Base-by-base conservation (phyloP, 2,888 invertebrate genomes). In the Drosophila aldrichi region DNA sequence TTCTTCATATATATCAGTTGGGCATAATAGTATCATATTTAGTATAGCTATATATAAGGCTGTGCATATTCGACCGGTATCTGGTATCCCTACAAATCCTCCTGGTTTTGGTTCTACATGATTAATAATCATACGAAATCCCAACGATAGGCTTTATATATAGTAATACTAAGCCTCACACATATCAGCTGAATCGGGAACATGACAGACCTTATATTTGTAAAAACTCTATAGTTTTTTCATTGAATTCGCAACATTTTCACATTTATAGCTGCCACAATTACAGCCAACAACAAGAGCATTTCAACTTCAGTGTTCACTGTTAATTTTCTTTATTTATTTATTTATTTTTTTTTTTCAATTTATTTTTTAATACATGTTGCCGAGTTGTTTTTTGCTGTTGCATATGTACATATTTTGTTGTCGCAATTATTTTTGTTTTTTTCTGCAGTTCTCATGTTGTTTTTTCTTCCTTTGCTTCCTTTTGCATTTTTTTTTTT, bases 351-450 rank as follows among this genome's bases (percentile, higher is more conserved):
- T 55, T 52, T 32, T 12, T 56, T 56, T 25, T 54, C 38, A 51
- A 62, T 51, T 77, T 63, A 40, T 69, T 66, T 66, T 65, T 49
- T 41, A 55, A 70, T 63, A 34, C 25, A 44, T 51, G 51, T 49
- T 54, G 29, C 12, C 51, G 22, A 48, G 36, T 46, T 68, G 44
- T 43, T 60, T 41, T 36, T 49, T 34, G 34, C 57, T 36, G 36
- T 32, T 59, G 32, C 36, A 51, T 44, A 41, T 49, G 46, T 25
- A 36, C 49, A 59, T 25, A 54, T 54, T 59, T 71, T 52, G 43
- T 54, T 61, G 66, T 62, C 34, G 69, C 70, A 81, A 81, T 81
- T 75, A 72, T 78, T 77, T 77, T 60, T 64, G 25, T 68, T 68
- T 62, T 62, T 61, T 60, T 62, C 60, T 62, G 57, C 60, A 51